Base-by-base conservation (phyloP, 2,888 invertebrate genomes). In the Macropis europaea region DNA sequence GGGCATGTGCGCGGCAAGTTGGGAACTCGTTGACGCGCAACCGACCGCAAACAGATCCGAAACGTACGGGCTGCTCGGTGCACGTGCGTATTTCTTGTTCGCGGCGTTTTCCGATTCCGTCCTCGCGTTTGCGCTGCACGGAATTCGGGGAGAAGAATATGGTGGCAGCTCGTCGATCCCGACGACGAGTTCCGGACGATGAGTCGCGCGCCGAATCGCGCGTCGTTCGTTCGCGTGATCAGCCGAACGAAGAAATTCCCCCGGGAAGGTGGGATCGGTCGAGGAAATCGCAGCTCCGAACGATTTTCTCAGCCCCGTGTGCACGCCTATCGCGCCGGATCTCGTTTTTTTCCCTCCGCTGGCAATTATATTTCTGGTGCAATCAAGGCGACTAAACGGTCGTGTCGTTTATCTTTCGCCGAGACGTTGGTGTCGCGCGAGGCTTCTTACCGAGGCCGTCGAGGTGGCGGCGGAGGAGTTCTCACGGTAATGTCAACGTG, bases 401-500 rank as follows among this genome's bases (percentile, higher is more conserved):
- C 9, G 28, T 11, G 19, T n/a, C n/a, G n/a, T 28, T 48, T 54
- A 42, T 22, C 40, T 13, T 11, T 24, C 6, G 36, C 1, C 30
- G 47, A 32, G 32, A 45, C 19, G 19, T 2, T 15, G 11, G 19
- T 40, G 40, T 48, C 63, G 47, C 67, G 40, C 26, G 64, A 43
- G 34, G 24, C 38, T 19, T 15, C 13, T n/a, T n/a, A n/a, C n/a
- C n/a, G n/a, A n/a, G n/a, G n/a, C n/a, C n/a, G n/a, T n/a, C n/a
- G n/a, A n/a, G n/a, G n/a, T n/a, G n/a, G 13, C 3, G 7, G 2
- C 13, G 13, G 13, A 2, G 13, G 36, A 34, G 24, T 59, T 77
- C 76, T 66, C 76, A 73, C 76, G 69, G 43, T 15, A 45, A 40
- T 77, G 73, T 67, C 75, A 62, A 73, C 61, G 63, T 26, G 53